Evolutionary conservation across 2,113 vertebrate species (phyloP), one percentile per base, ranked within the genome.

Genomic region (Hippolais icterina): DNA sequence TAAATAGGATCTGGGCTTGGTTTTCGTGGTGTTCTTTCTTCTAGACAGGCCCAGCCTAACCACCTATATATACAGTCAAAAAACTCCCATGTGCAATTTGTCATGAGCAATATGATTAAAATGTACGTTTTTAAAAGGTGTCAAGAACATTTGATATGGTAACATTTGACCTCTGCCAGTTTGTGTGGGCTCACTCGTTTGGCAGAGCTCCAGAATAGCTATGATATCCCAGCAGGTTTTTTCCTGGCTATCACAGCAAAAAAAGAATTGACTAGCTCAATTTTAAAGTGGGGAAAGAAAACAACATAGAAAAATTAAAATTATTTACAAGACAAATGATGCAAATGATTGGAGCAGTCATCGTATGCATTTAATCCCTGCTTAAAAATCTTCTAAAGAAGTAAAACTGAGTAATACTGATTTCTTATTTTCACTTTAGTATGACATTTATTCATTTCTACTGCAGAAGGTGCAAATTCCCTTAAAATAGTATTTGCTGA

Each of bases 401-500:
- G 24, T 59, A 44, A 71, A 87, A 46, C 23, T 41, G 20, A 35
- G 8, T 65, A 78, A 68, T 78, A 47, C 6, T 90, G 25, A 19
- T 49, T 83, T 80, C 70, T 29, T 52, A 28, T 87, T 91, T 46
- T 57, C 44, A 53, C 29, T 80, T 66, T 75, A 15, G 21, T 64
- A 46, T 93, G 64, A 59, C 35, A 76, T 79, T 84, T 87, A 59
- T 39, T 71, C 5, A 54, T 92, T 74, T 81, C 50, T 95, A 31
- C 72, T 70, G n/a, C 64, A 76, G 46, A 25, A 93, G 14, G 39
- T 92, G 31, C 25, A 71, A 69, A 42, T 44, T 88, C 61, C 47
- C 68, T 88, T 69, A 87, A 95, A 89, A 87, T 66, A 90, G 15
- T 68, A 60, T 82, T 93, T 92, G 28, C 54, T 94, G 57, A 66